Conservation (phyloP, 2,888 invertebrate species). For the Holacanthella duospinosa region DNA sequence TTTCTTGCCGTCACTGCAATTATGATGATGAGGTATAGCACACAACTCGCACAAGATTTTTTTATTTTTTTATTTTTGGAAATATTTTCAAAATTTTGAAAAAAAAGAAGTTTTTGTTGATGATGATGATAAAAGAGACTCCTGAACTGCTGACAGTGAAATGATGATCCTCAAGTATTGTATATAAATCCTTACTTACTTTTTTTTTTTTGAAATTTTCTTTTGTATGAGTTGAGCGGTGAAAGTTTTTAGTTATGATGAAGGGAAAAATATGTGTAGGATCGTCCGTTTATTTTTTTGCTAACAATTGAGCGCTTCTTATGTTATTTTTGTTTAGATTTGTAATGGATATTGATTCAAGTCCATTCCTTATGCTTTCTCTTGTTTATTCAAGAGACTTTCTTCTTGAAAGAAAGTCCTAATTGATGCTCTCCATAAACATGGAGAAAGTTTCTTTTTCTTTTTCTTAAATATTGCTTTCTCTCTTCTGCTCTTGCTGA, state of each 20-base stretch:
- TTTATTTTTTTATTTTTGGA: neutral
- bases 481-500: neutral
- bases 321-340: neutral
- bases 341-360: conserved; percentile 6
- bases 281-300: neutral
- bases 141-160: too few relatives aligned
- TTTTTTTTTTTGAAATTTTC: too few relatives aligned
- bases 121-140: too few relatives aligned
- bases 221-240: too few relatives aligned
- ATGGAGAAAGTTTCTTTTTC: neutral
- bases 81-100: neutral
- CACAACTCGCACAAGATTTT: neutral
- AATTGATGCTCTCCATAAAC: conserved; percentile 1
- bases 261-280: too few relatives aligned
- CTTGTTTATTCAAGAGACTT: neutral
- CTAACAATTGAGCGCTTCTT: too few relatives aligned
- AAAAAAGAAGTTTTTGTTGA: neutral
- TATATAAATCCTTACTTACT: too few relatives aligned
- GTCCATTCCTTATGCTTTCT: neutral
- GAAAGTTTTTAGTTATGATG: too few relatives aligned
- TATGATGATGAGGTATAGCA: conserved; percentile 69
- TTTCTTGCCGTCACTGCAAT: conserved; percentile 90
- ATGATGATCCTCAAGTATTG: too few relatives aligned
- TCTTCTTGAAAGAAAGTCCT: neutral
- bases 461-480: neutral